phyloP scores from a whole-genome alignment of 2,888 invertebrate species.

The Mycalesis mineus region DNA sequence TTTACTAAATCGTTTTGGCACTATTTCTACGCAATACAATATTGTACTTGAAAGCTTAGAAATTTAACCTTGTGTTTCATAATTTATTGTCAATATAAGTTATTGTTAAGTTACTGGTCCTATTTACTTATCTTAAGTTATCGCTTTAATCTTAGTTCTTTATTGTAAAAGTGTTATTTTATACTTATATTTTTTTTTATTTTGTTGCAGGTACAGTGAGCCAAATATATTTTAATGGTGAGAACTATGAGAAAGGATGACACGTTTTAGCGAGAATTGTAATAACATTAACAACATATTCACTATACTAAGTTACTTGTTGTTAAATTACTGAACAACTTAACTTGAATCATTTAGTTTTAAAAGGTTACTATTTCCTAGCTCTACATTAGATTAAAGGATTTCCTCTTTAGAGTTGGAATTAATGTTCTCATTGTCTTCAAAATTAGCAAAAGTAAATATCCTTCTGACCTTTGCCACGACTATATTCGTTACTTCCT shows the following conservation, averaged over 20 bases:
- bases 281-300: too few relatives aligned
- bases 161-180: neutral
- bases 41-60: too few relatives aligned
- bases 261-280: too few relatives aligned
- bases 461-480: slow-evolving; percentile 7
- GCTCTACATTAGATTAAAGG: neutral
- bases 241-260: neutral
- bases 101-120: too few relatives aligned
- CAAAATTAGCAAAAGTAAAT: slow-evolving; percentile 5
- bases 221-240: neutral
- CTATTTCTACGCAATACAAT: neutral
- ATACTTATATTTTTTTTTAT: neutral
- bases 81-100: too few relatives aligned
- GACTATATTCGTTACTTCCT: neutral
- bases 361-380: neutral
- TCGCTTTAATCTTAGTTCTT: neutral
- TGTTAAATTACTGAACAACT: neutral
- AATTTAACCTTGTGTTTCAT: too few relatives aligned
- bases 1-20: neutral
- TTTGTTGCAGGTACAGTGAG: slow-evolving; percentile 1
- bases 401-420: neutral
- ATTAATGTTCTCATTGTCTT: neutral
- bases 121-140: too few relatives aligned
- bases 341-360: neutral
- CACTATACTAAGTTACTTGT: too few relatives aligned